A percentile compares a stretch with the other conserved stretches of the same genome.
Conservation (phyloP, 35 echinoderm and acorn worm genomes). For the Heliocidaris tuberculata region DNA sequence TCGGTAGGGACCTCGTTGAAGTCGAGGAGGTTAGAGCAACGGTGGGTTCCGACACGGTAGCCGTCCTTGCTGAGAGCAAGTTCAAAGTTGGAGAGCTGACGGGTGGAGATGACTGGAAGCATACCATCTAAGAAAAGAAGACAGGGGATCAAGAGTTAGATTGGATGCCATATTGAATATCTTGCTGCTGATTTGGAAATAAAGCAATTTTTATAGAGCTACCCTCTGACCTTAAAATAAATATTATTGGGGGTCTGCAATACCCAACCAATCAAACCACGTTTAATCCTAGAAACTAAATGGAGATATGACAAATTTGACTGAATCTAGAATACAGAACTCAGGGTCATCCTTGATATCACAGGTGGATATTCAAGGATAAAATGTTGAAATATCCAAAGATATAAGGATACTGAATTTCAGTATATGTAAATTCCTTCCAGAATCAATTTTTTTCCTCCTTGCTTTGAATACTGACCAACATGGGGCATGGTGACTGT, state of each 20-base stretch:
- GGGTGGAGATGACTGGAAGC: slow-evolving; percentile 94
- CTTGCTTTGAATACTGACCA: slow-evolving; percentile 48
- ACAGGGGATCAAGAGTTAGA: not conserved
- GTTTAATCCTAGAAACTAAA: not conserved
- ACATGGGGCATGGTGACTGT: slow-evolving; percentile 99
- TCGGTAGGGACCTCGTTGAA: slow-evolving; percentile 79
- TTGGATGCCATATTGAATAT: not conserved
- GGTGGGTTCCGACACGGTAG: slow-evolving; percentile 86
- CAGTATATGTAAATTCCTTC: not conserved
- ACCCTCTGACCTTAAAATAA: not conserved
- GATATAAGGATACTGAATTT: not conserved
- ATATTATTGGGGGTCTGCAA: not conserved
- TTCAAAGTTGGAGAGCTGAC: slow-evolving; percentile 96
- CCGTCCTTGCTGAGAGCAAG: slow-evolving; percentile 98
- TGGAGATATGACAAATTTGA: not conserved
- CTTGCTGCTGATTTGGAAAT: not conserved
- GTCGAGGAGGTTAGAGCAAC: slow-evolving; percentile 98
- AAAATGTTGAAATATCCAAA: not conserved
- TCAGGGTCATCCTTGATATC: not conserved
- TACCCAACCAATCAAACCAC: not conserved
- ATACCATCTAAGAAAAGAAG: slow-evolving; percentile 80
- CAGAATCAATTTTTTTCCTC: not conserved
- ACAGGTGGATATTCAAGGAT: not conserved
- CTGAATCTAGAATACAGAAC: too few species aligned
- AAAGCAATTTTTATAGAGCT: not conserved